phyloP scores from a whole-genome alignment of 2,113 vertebrate species.

The Capreolus pygargus region DNA sequence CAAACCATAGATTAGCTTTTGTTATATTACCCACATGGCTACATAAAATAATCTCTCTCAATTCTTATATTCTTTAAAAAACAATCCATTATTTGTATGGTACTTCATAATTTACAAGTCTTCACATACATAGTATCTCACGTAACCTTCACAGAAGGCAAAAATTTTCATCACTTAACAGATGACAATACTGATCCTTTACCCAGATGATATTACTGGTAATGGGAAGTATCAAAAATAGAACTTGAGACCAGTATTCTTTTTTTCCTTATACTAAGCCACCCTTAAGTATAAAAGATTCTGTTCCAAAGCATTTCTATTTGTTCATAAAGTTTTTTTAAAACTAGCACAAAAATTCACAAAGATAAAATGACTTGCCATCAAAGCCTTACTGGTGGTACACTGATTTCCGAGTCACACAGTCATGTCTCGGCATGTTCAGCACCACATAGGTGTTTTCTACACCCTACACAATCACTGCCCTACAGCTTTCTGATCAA shows the following conservation, averaged over 20 bases:
- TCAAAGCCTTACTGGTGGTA: constrained; percentile 25
- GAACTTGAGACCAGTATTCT: background rate
- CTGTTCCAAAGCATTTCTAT: constrained; percentile 65
- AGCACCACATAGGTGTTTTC: background rate
- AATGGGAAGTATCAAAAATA: background rate
- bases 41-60: background rate
- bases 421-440: constrained; percentile 39
- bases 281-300: constrained; percentile 12
- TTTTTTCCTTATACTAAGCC: background rate
- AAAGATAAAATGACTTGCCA: constrained; percentile 66
- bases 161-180: constrained; percentile 23
- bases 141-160: background rate
- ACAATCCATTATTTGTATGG: background rate
- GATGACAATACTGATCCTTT: background rate
- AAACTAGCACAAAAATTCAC: constrained; percentile 72
- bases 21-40: background rate
- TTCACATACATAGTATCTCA: background rate
- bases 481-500: constrained; percentile 49
- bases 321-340: constrained; percentile 38
- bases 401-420: constrained; percentile 17
- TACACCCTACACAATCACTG: constrained; percentile 53
- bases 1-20: background rate
- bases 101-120: background rate
- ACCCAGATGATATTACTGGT: background rate
- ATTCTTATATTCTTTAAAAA: background rate